Conservation (phyloP, 2,797 vertebrate genomes). For the Sebastes oblongus region DNA sequence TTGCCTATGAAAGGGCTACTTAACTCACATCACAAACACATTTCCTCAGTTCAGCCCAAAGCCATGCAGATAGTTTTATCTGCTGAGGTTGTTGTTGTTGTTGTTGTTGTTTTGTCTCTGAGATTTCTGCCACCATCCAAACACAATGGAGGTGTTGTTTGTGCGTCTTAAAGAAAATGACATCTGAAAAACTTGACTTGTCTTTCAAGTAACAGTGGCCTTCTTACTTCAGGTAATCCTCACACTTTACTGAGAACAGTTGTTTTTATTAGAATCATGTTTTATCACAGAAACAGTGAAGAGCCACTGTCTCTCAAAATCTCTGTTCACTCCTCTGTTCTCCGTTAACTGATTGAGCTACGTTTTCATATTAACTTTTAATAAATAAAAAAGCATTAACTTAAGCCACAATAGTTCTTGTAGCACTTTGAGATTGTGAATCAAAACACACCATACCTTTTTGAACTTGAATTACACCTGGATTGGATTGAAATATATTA, state of each 20-base stretch:
- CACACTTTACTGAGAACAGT: not conserved
- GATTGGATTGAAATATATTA: not conserved
- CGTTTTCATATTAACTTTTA: not conserved
- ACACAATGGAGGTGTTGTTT: not conserved
- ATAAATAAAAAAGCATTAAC: not conserved
- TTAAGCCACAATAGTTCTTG: not conserved
- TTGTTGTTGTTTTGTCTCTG: not conserved
- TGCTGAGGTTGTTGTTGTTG: not conserved
- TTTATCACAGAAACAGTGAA: not conserved
- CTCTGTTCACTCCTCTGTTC: not conserved
- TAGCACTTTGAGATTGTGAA: not conserved
- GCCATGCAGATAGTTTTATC: not conserved
- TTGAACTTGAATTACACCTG: not conserved
- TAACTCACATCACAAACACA: not conserved
- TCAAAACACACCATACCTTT: not conserved
- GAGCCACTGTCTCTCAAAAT: not conserved
- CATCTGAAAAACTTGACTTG: not conserved
- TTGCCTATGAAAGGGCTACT: conserved; percentile 3
- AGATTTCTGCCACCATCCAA: not conserved
- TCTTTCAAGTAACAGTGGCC: not conserved
- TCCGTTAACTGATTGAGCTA: not conserved
- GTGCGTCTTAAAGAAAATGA: not conserved
- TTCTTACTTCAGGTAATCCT: not conserved
- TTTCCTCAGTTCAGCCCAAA: not conserved
- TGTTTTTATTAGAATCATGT: not conserved